Percentiles rank a stretch among this genome's conserved stretches.
These are phyloP conservation scores for Hippolais icterina DNA, from an alignment of 2,113 vertebrate species.

Conservation along the genomic window DNA sequence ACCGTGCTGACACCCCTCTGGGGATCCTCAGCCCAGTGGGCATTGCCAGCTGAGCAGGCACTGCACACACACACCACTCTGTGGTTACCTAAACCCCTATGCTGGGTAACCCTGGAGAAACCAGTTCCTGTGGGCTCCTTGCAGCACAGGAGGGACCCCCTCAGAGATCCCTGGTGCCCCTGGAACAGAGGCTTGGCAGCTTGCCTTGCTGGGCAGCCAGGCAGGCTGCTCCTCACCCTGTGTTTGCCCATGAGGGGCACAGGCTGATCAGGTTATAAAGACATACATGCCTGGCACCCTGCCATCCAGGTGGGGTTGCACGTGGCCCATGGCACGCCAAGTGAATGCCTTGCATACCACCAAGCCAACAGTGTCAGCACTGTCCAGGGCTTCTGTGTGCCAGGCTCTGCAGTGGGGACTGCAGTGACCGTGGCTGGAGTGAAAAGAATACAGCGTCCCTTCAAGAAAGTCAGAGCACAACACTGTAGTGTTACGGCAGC, in stretches of 20 bases:
- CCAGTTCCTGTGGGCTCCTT: not conserved
- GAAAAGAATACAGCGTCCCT: not conserved
- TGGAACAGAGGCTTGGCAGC: not conserved
- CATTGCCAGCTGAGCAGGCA: not conserved
- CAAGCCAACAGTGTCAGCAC: not conserved
- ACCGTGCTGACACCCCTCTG: not conserved
- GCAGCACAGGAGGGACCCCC: not conserved
- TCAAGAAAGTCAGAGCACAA: not conserved
- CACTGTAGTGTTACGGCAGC: not conserved
- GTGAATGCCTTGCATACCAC: conserved; percentile 31
- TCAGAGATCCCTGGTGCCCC: not conserved
- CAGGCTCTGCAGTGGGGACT: accelerated
- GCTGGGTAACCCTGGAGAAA: not conserved
- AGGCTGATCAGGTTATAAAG: not conserved
- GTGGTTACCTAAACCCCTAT: not conserved
- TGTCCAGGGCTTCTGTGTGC: not conserved
- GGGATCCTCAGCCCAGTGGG: not conserved
- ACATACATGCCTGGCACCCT: not conserved
- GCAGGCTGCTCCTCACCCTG: not conserved
- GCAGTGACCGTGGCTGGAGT: accelerated
- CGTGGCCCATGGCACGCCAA: not conserved
- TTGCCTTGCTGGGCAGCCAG: not conserved
- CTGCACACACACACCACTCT: not conserved
- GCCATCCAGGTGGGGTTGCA: conserved; percentile 26
- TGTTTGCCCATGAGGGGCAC: not conserved